phyloP scores from a whole-genome alignment of 2,113 vertebrate genomes.

The Rhizomys pruinosus region DNA sequence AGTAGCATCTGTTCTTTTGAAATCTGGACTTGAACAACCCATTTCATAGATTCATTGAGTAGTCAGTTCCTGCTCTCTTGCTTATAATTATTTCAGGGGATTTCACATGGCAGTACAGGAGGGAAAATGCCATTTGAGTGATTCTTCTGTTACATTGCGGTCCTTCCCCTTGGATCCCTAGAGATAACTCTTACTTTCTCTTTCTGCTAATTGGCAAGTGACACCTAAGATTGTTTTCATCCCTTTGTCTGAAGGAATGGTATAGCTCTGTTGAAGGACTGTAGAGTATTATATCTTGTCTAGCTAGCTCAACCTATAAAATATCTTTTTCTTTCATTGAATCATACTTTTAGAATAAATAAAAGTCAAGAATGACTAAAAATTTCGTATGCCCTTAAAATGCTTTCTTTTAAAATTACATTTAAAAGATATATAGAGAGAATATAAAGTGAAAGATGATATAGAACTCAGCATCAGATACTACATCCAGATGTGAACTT shows the following conservation, averaged over 20 bases:
- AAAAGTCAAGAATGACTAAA: slow-evolving; percentile 50
- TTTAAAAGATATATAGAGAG: slow-evolving; percentile 47
- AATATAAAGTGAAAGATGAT: slow-evolving; percentile 31
- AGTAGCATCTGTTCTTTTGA: slow-evolving; percentile 69
- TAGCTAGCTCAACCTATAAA: slow-evolving; percentile 50
- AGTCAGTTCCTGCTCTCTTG: slow-evolving; percentile 64
- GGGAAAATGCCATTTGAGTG: slow-evolving; percentile 54
- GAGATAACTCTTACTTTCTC: slow-evolving; percentile 63
- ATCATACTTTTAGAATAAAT: slow-evolving; percentile 8
- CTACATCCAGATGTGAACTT: slow-evolving; percentile 32
- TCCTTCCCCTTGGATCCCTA: slow-evolving; percentile 26
- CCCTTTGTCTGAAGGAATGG: slow-evolving; percentile 54
- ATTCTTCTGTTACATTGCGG: slow-evolving; percentile 54
- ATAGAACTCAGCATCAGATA: slow-evolving; percentile 23
- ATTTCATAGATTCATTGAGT: slow-evolving; percentile 56
- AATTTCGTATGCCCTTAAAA: slow-evolving; percentile 22
- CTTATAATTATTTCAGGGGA: slow-evolving; percentile 52
- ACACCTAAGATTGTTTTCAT: slow-evolving; percentile 39
- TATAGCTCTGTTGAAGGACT: slow-evolving; percentile 41
- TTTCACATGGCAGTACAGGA: slow-evolving; percentile 42
- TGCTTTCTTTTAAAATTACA: slow-evolving; percentile 11
- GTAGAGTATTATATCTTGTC: neutral
- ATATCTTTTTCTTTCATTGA: slow-evolving; percentile 22
- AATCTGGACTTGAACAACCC: slow-evolving; percentile 48
- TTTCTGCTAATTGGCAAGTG: slow-evolving; percentile 68